Conservation (phyloP, 2,888 invertebrate species). For the Ophion obscuratus region DNA sequence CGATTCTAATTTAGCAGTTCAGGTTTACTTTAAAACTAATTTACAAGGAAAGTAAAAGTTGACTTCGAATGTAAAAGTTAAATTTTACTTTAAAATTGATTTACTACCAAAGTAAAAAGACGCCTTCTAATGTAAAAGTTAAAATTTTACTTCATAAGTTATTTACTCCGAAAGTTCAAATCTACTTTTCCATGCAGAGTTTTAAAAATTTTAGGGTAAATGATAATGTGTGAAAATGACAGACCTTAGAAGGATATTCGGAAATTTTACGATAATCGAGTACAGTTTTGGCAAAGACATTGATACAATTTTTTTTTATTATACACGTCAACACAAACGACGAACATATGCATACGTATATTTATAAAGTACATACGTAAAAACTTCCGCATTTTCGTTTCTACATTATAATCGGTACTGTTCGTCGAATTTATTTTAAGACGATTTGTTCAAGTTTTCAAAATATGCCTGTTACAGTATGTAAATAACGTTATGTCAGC, state of each 20-base stretch:
- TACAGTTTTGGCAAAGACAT: neutral
- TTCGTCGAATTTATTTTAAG: neutral
- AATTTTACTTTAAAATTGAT: too few species aligned
- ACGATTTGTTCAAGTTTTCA: neutral
- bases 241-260: neutral
- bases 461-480: slow-evolving; percentile 7
- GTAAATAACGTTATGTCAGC: slow-evolving; percentile 49
- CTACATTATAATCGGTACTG: neutral
- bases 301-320: neutral
- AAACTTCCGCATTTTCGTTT: neutral
- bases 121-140: neutral
- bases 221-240: neutral
- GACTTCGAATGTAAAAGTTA: too few species aligned
- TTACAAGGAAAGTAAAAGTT: too few species aligned
- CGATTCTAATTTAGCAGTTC: too few species aligned
- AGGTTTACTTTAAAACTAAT: too few species aligned
- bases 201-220: neutral
- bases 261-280: neutral
- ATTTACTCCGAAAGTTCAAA: neutral
- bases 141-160: neutral
- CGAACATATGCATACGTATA: neutral
- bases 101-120: too few species aligned
- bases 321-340: neutral
- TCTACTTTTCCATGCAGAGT: neutral
- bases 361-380: neutral